A percentile compares a stretch with the other conserved stretches of the same genome.
Conservation (phyloP, 2,888 invertebrate genomes). For the Diloba caeruleocephala region DNA sequence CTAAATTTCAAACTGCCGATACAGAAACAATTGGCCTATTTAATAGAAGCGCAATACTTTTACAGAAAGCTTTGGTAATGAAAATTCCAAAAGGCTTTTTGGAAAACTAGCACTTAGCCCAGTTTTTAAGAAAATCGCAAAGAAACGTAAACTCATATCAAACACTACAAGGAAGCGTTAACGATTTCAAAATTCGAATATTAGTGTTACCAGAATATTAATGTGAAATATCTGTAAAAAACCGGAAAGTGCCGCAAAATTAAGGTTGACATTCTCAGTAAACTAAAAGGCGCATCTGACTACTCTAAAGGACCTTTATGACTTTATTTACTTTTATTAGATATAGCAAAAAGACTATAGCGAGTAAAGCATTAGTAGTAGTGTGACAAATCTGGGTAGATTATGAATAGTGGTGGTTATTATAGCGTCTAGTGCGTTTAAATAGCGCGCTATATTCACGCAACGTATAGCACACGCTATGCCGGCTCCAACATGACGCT, state of each 20-base stretch:
- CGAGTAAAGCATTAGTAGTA: no score
- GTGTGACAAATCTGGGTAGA: no score
- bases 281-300: no score
- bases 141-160: conserved; percentile 37
- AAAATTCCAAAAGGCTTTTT: conserved; percentile 4
- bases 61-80: not conserved
- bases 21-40: conserved; percentile 15
- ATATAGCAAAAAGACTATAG: no score
- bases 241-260: conserved; percentile 4
- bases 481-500: no score
- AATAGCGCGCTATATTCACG: no score
- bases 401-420: no score
- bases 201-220: conserved; percentile 45
- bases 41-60: conserved; percentile 7
- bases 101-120: conserved; percentile 13
- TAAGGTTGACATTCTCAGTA: conserved; percentile 10
- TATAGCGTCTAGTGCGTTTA: no score
- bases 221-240: conserved; percentile 1
- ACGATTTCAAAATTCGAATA: conserved; percentile 76
- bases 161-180: conserved; percentile 66
- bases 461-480: no score
- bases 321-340: no score
- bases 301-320: no score
- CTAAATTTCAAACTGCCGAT: conserved; percentile 31
- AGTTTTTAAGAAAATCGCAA: conserved; percentile 46